A percentile compares a stretch with the other conserved stretches of the same genome.
Evolutionary conservation across 2,113 vertebrate species (phyloP).

Genomic region (Heloderma charlesbogerti): DNA sequence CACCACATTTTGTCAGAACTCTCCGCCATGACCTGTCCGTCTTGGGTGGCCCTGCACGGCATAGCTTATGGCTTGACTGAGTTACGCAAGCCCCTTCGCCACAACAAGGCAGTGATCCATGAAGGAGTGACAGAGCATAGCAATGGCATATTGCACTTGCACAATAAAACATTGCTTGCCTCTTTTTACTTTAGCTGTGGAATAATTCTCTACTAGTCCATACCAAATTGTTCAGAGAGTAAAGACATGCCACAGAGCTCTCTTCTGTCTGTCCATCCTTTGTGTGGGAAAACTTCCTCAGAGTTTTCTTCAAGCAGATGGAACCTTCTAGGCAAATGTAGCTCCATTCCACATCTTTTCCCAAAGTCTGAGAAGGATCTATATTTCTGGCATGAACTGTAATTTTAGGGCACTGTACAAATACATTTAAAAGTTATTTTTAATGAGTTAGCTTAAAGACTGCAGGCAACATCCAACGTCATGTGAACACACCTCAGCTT

Average conservation of each 20-base stretch:
- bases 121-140: too few relatives aligned
- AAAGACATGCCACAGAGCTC: neutral
- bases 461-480: neutral
- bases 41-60: too few relatives aligned
- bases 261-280: neutral
- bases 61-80: too few relatives aligned
- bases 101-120: too few relatives aligned
- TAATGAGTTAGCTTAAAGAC: too few relatives aligned
- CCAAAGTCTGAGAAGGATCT: neutral
- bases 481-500: neutral
- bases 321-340: neutral
- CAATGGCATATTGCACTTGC: neutral
- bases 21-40: too few relatives aligned
- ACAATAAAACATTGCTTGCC: neutral
- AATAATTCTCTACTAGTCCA: neutral
- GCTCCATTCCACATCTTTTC: neutral
- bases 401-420: neutral
- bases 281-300: neutral
- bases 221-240: neutral
- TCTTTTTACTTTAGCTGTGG: neutral
- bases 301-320: neutral
- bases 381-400: neutral
- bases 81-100: too few relatives aligned
- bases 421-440: neutral
- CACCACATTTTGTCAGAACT: too few relatives aligned